Evolutionary conservation across 30 jellyfish, hydroid and myxozoan species (phyloP), one percentile per base, ranked within the genome.

Genomic region (Sanderia malayensis): DNA sequence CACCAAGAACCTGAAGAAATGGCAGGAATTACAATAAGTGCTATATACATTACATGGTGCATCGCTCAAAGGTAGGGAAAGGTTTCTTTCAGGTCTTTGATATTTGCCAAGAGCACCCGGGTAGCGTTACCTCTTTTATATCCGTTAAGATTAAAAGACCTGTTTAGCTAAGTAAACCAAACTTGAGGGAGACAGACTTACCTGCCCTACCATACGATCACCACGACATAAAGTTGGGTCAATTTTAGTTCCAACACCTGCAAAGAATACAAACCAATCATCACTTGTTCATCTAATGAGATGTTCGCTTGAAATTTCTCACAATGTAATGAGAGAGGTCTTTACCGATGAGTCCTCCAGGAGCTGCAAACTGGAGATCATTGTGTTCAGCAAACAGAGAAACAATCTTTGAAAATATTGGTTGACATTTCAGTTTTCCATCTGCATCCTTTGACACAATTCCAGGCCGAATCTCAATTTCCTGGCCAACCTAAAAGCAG

Each of bases 141-240:
- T n/a, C n/a, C n/a, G n/a, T n/a, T n/a, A n/a, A n/a, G n/a, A n/a
- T n/a, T n/a, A n/a, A n/a, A n/a, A n/a, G n/a, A n/a, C n/a, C n/a
- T n/a, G n/a, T n/a, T n/a, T n/a, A n/a, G n/a, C n/a, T n/a, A n/a
- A n/a, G n/a, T n/a, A n/a, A n/a, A n/a, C n/a, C n/a, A n/a, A n/a
- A n/a, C n/a, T n/a, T n/a, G n/a, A n/a, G n/a, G n/a, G n/a, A n/a
- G n/a, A n/a, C n/a, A n/a, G 52, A 37, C 52, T 27, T 62, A 86
- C 96, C 82, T 93, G 99, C 17, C 99, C 99, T 61, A 93, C 99
- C 96, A 93, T 86, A 41, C 99, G 96, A 67, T 93, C 99, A 1
- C 96, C 99, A 29, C 99, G 85, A 61, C 99, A 93, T n/a, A 93
- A 77, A 13, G 96, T 86, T 4, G 99, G 99, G 61, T 93, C 99